Evolutionary conservation across 2,888 invertebrate genomes (phyloP), one percentile per base, ranked within the genome.

Genomic region (Temnothorax ravouxi): DNA sequence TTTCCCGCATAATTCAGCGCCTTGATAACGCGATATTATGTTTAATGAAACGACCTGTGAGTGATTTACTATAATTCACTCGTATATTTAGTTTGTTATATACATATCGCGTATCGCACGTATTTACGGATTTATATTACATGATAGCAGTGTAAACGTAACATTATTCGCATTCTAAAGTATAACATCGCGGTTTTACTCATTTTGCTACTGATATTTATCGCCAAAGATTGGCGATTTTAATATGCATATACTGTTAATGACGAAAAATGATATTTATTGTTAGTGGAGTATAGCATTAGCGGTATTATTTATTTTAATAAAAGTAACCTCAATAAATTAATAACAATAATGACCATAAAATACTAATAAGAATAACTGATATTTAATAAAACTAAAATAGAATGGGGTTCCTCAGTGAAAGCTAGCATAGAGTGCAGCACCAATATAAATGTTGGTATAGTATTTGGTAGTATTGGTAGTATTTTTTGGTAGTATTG

Each of bases 61-160:
- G 56, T 67, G 56, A 67, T 77, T 77, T 67, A 67, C 44, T 61
- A 44, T 56, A 67, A 77, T 67, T 77, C 56, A 44, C 67, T 77
- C 34, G 44, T 47, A 56, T 56, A 56, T 56, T 8, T 38, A 67
- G 56, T 67, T 52, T n/a, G 38, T 64, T 52, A 41, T n/a, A n/a
- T 54, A 41, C 29, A n/a, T 54, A 47, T 44, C 18, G n/a, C 44
- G 9, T 76, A 54, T 25, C n/a, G 38, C 13, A 25, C 25, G 25
- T n/a, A 21, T 56, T 79, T 56, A 56, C 18, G 5, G 15, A 44
- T 56, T 77, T 67, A 79, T 79, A 79, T 79, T 56, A 44, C 29
- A 34, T 56, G 47, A 67, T 15, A 29, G 21, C n/a, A 47, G 9
- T 47, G 38, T 76, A 50, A 25, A 76, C 62, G 38, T 62, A 76